Evolutionary conservation across 2,888 invertebrate genomes (phyloP), one percentile per base, ranked within the genome.

Genomic region (Caenorhabditis sp.): DNA sequence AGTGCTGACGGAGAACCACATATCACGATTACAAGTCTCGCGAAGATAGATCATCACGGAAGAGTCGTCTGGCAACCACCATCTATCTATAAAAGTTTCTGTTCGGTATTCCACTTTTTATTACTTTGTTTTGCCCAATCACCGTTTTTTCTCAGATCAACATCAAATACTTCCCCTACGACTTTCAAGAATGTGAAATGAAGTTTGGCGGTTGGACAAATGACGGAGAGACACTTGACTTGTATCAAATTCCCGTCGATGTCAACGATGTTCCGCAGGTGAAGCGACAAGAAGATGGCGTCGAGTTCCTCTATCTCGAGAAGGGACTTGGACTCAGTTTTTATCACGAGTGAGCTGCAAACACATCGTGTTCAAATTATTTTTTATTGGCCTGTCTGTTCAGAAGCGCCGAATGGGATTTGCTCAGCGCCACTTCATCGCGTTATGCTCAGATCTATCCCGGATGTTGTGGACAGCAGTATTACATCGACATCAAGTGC

Each of bases 201-300:
- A 85, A 81, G 27, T 85, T 85, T 48, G 85, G 85, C 95, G 94
- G 94, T 92, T 95, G 95, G 95, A 95, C 95, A 89, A 95, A 95
- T 92, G 95, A 95, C 91, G 95, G 84, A 78, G 80, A 83, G 66
- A 83, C 80, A 6, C 73, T 84, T 6, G 82, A 83, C 45, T 59
- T 84, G 62, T 80, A 82, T 50, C 82, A 83, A 63, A 82, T 84
- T 43, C 81, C 84, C 2, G 81, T 81, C 13, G 70, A 78, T 52
- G 76, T 80, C 2, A 41, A 79, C 26, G 84, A 84, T 27, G 58
- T 61, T 13, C 80, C 80, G 1, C 66, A 73, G 41, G 37, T 27
- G 15, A 61, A 63, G 41, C 71, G 58, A 15, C 76, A 78, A 48
- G 74, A 70, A 0, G 56, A 72, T 11, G 84, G 83, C 20, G 80